A percentile compares a stretch with the other conserved stretches of the same genome.
phyloP scores from a whole-genome alignment of 2,797 vertebrate genomes.

The Coilia nasus region DNA sequence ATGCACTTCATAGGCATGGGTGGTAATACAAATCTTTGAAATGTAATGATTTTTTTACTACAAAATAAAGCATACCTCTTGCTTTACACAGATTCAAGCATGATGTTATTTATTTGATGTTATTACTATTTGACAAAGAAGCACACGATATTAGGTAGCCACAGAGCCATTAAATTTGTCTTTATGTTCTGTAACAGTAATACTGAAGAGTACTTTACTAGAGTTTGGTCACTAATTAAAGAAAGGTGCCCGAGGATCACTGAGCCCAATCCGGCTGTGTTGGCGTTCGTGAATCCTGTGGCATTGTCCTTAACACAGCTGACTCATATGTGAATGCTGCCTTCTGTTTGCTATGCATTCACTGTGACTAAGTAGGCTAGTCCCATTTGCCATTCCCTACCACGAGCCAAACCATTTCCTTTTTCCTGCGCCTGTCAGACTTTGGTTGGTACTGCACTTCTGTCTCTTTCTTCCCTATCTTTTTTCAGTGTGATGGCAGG shows the following conservation, averaged over 20 bases:
- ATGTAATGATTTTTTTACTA: too few relatives aligned
- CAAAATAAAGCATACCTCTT: too few relatives aligned
- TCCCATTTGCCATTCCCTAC: slow-evolving; percentile 4
- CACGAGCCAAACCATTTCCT: background rate
- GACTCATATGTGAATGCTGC: background rate
- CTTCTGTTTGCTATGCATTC: background rate
- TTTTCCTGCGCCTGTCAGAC: background rate
- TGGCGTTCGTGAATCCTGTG: background rate
- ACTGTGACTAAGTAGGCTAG: background rate
- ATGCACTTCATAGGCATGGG: too few relatives aligned
- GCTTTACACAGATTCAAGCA: too few relatives aligned
- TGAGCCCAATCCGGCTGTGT: background rate
- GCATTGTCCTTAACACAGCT: background rate
- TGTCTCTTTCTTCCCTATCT: background rate
- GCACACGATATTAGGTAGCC: too few relatives aligned
- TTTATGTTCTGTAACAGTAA: too few relatives aligned
- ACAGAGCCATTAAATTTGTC: too few relatives aligned
- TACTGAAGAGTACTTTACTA: too few relatives aligned
- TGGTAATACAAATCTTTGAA: too few relatives aligned
- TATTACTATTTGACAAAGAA: too few relatives aligned
- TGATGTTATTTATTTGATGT: too few relatives aligned
- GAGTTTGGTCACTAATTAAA: background rate
- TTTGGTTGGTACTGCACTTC: background rate
- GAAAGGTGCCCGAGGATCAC: background rate
- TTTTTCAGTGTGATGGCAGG: background rate